Percentiles rank a stretch among this genome's conserved stretches.
Conservation (phyloP, 2,113 vertebrate genomes). For the Willisornis vidua region DNA sequence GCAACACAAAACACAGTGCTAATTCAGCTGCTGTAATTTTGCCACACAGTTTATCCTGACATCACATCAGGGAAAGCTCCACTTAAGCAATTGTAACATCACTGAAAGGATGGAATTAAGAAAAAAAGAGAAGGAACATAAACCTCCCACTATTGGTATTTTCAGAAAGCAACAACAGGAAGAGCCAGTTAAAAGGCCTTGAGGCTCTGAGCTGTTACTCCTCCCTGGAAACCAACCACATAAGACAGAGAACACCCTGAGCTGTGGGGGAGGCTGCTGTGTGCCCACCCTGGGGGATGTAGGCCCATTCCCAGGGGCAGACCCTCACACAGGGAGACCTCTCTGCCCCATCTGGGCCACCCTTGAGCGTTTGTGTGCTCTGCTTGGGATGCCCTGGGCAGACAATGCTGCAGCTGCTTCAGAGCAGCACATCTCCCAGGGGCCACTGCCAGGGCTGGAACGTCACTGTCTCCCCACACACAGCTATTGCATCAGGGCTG, state of each 20-base stretch:
- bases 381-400: not conserved
- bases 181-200: constrained; percentile 19
- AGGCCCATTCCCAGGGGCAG: not conserved
- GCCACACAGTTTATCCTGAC: not conserved
- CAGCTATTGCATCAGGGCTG: not conserved
- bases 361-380: not conserved
- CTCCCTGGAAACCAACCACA: not conserved
- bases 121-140: constrained; percentile 62
- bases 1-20: not conserved
- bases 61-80: not conserved
- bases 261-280: rapidly evolving
- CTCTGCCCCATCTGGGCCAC: not conserved
- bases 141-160: constrained; percentile 54
- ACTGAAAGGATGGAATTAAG: constrained; percentile 57
- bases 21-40: not conserved
- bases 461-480: not conserved
- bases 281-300: rapidly evolving
- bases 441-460: not conserved
- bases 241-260: not conserved
- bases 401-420: not conserved
- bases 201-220: not conserved
- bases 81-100: constrained; percentile 65
- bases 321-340: not conserved
- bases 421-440: not conserved
- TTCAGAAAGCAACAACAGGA: constrained; percentile 42